phyloP scores from a whole-genome alignment of 2,797 vertebrate species.

The Taeniopygia guttata region DNA sequence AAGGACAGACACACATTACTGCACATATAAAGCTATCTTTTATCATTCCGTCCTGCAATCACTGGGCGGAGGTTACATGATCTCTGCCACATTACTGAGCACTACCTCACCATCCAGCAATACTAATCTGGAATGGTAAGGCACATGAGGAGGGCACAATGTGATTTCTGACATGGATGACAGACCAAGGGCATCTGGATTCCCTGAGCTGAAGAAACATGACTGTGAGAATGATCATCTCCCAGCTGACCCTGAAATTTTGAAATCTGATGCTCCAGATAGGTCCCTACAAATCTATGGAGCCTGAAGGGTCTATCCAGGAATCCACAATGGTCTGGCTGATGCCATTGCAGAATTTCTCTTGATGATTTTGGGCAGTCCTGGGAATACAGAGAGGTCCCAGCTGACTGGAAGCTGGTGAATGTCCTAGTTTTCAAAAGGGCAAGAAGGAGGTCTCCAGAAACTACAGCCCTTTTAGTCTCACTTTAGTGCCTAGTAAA shows the following conservation, averaged over 20 bases:
- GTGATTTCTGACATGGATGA: not conserved
- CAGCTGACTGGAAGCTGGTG: not conserved
- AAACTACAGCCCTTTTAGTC: not conserved
- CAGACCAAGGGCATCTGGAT: not conserved
- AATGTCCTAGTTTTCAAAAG: not conserved
- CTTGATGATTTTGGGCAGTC: not conserved
- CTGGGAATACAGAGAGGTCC: not conserved
- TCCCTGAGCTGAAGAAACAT: no score
- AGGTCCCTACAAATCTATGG: not conserved
- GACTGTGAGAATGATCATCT: not conserved
- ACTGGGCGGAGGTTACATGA: not conserved
- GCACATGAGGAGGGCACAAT: rapidly evolving
- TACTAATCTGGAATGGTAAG: not conserved
- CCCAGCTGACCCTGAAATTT: not conserved
- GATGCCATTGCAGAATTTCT: not conserved
- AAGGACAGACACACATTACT: not conserved
- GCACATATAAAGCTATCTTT: not conserved
- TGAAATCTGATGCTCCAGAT: not conserved
- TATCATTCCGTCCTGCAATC: not conserved
- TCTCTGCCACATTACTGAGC: not conserved
- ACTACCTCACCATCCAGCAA: not conserved
- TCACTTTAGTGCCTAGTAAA: not conserved
- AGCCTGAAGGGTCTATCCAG: not conserved
- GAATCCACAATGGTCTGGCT: not conserved
- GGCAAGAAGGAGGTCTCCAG: not conserved